Base-by-base conservation (phyloP, 2,888 invertebrate species). In the Drosophila kanekoi region DNA sequence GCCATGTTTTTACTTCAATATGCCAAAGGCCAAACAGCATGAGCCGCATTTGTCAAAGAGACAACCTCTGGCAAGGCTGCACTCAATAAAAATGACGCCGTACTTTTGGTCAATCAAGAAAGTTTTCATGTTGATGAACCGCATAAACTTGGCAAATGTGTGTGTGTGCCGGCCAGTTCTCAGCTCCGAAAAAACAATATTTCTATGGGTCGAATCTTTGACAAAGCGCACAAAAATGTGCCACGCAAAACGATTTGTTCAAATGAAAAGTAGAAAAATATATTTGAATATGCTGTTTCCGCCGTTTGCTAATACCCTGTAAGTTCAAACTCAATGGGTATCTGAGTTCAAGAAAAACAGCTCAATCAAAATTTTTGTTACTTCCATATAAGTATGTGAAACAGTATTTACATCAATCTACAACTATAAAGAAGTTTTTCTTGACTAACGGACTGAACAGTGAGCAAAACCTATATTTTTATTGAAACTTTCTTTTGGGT, bases 101-200 rank as follows among this genome's bases (percentile, higher is more conserved):
- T 65, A 57, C 63, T 74, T 74, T 68, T 49, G 75, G 70, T 72
- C 69, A 79, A 81, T 79, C 82, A 79, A 61, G 71, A 87, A 82
- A 82, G 65, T 87, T 82, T 86, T 64, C 52, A 54, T 53, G 37
- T 57, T 73, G 78, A 57, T 78, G 78, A 73, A 53, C 49, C 48
- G 68, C 49, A 59, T 47, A 56, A 66, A 66, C 43, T 62, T 38
- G 8, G 18, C 37, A 14, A 20, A 11, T 38, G 10, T 33, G 2
- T 14, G 35, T 23, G 40, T 54, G 14, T 33, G 13, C 3, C 20
- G 28, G 32, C 14, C 63, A 41, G 45, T 52, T 40, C 38, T n/a
- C 14, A 32, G 48, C 37, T 45, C 23, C 23, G 18, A 20, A 54
- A 56, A 43, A 59, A 64, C 49, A 76, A 44, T 60, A 70, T 65